Base-by-base conservation (phyloP, 1,140 invertebrate genomes). In the Phenacoccus solenopsis region DNA sequence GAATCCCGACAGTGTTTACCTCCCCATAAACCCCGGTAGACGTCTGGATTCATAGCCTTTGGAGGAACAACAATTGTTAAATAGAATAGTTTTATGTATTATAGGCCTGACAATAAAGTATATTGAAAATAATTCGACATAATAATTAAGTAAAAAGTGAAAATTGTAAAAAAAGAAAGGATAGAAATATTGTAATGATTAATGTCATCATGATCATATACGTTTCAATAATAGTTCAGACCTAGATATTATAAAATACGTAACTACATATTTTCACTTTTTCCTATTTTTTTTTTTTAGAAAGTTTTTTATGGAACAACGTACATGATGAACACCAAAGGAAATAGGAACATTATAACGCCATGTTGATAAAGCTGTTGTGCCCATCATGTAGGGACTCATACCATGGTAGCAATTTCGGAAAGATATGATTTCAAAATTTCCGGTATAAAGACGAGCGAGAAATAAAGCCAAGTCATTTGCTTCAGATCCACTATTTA, bases 401-500 rank as follows among this genome's bases (percentile, higher is more conserved):
- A 89, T 89, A 12, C 96, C 96, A 78, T 98, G 94, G 77, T 96
- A 98, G 49, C 84, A 83, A 80, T 94, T 94, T 75, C 89, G 86
- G 10, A 98, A 80, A 0, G 93, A 90, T 21, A 98, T 80, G 4
- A 96, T 83, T 74, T 98, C 93, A 75, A 87, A 88, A 72, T 90
- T 86, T 3, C 87, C 86, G 0, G 95, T 97, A 76, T 94, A 86
- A 0, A 91, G 76, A 73, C 93, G 69, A 0, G 95, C 90, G 80
- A 99, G 84, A 13, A 94, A 76, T 71, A 95, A 83, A 0, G 96
- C 96, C 38, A 98, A 80, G 78, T 98, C 96, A 78, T 98, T 98
- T 0, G 96, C 96, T 82, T 98, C 96, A 7, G 93, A 95, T 0
- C 96, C 96, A 77, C 93, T 97, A 77, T 98, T 99, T 0, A 94